These are phyloP conservation scores for Cheumatopsyche charites DNA, from an alignment of 1,140 invertebrate species.

Conservation along the genomic window DNA sequence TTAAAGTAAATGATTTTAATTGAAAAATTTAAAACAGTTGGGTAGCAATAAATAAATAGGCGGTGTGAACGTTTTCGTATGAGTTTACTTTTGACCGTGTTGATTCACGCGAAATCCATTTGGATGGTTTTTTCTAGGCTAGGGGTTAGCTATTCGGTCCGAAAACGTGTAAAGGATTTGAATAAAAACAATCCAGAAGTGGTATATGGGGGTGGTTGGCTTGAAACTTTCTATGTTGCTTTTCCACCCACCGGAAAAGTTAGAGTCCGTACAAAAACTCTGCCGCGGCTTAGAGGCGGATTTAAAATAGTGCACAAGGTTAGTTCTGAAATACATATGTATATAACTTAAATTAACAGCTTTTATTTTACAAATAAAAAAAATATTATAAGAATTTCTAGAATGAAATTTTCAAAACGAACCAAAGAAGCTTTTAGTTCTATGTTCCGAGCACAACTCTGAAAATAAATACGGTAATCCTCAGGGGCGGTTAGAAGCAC, in stretches of 20 bases:
- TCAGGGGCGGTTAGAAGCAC: background rate
- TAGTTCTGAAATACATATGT: slow-evolving; percentile 31
- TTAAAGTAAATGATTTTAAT: too few species aligned
- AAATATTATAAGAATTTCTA: too few species aligned
- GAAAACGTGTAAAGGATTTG: slow-evolving; percentile 13
- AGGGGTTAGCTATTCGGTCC: background rate
- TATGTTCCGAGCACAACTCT: background rate
- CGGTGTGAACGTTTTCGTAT: too few species aligned
- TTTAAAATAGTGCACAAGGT: slow-evolving; percentile 41
- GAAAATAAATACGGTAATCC: slow-evolving; percentile 38
- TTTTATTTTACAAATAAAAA: too few species aligned
- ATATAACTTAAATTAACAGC: too few species aligned
- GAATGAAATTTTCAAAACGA: too few species aligned
- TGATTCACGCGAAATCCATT: slow-evolving; percentile 12
- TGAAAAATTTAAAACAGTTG: too few species aligned
- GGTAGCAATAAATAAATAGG: too few species aligned
- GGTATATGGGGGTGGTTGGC: too few species aligned
- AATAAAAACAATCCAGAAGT: slow-evolving; percentile 2
- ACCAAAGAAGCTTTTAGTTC: too few species aligned
- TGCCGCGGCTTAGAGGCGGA: slow-evolving; percentile 44
- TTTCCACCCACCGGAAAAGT: background rate
- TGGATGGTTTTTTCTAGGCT: background rate
- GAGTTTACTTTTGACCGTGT: background rate
- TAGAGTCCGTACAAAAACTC: slow-evolving; percentile 43
- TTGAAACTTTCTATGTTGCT: too few species aligned